Evolutionary conservation across 2,888 invertebrate genomes (phyloP).

Genomic region (Drosophila kuntzei): DNA sequence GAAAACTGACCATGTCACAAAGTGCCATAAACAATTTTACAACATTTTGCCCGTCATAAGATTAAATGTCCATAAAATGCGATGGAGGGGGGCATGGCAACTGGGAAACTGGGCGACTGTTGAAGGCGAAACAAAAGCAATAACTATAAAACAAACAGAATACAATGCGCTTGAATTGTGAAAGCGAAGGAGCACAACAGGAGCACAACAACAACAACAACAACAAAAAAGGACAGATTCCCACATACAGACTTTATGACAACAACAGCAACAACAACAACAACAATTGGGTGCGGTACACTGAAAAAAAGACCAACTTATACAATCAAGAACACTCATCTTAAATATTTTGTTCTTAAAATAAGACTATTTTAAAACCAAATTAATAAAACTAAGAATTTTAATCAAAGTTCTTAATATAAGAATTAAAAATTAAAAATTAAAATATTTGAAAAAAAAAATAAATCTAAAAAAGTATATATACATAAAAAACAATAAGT

Average conservation of each 20-base stretch:
- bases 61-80: constrained; percentile 78
- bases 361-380: too few relatives aligned
- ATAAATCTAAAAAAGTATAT: too few relatives aligned
- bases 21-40: constrained; percentile 79
- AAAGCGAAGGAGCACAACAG: constrained; percentile 24
- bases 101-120: constrained; percentile 36
- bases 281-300: constrained; percentile 39
- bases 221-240: constrained; percentile 24
- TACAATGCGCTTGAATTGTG: constrained; percentile 71
- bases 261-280: constrained; percentile 25
- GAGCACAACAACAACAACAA: constrained; percentile 21
- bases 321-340: too few relatives aligned
- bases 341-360: too few relatives aligned
- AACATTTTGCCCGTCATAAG: constrained; percentile 78
- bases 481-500: too few relatives aligned
- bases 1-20: constrained; percentile 77
- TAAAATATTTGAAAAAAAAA: too few relatives aligned
- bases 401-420: too few relatives aligned
- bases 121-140: constrained; percentile 77
- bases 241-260: constrained; percentile 54
- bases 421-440: too few relatives aligned
- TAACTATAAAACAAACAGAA: constrained; percentile 80
- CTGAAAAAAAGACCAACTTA: too few relatives aligned
- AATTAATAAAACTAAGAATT: too few relatives aligned
- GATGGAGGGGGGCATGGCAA: not conserved